Evolutionary conservation across 2,888 invertebrate species (phyloP), one percentile per base, ranked within the genome.

Genomic region (Scaptomyza flava): DNA sequence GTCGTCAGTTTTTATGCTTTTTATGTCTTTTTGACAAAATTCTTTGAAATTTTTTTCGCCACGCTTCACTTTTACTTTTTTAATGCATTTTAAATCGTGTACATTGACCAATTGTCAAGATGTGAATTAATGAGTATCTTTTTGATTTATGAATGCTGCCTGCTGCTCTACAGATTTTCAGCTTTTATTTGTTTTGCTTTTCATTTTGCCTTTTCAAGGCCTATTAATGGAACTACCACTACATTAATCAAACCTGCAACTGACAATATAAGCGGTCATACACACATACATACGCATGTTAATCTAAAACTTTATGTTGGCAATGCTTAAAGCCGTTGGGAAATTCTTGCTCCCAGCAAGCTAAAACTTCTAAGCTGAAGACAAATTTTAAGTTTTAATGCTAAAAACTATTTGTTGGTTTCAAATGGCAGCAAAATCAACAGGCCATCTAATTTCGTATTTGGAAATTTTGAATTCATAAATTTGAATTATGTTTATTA

Each of bases 21-120:
- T 36, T 38, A 52, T 56, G 36, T 59, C 31, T 17, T 20, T 72
- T 65, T 58, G 62, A 62, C 60, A 76, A 41, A 67, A 56, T 72
- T 53, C 38, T 43, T 7, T 36, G 27, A 33, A 52, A 53, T 56
- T 59, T 41, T 41, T 66, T 45, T 56, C 50, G 51, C 38, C 48
- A 57, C 42, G 47, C 17, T 56, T 54, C 7, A 9, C 42, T 42
- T 45, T 69, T 62, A 50, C 31, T 23, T 33, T 46, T 80, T 78
- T 84, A 78, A 81, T 81, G 72, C 81, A 78, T 81, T 87, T 87
- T 70, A 87, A 84, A 78, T 84, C 81, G 68, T 60, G 65, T 75
- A 76, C 79, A 81, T 84, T 81, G 81, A 81, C 85, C 81, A 84
- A 87, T 81, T 87, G 87, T 87, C 81, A 81, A 70, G 76, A 58